Conservation (phyloP, 2,113 vertebrate species). For the Psilopsiagon aymara region DNA sequence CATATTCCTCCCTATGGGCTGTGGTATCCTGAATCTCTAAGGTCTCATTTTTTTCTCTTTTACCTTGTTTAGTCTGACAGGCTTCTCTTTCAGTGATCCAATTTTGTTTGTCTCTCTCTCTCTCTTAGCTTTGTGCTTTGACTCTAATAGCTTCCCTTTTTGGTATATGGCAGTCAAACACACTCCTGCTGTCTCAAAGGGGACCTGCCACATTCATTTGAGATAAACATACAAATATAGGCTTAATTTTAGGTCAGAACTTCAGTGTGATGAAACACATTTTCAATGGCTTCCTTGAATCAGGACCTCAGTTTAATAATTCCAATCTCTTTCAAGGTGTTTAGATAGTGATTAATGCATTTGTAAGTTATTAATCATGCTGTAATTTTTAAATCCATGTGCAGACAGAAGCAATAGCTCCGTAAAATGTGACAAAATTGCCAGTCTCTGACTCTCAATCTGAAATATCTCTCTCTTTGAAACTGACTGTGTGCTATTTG, state of each 20-base stretch:
- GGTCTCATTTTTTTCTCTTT: not conserved
- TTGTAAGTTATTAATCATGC: not conserved
- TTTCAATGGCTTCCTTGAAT: not conserved
- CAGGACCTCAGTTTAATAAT: not conserved
- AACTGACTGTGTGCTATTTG: not conserved
- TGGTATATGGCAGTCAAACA: not conserved
- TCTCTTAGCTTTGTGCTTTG: not conserved
- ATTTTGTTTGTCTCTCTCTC: not conserved
- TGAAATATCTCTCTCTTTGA: not conserved
- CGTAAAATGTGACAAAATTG: not conserved
- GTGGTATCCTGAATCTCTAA: not conserved
- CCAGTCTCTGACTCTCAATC: not conserved
- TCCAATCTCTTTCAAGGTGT: not conserved
- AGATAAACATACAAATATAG: not conserved
- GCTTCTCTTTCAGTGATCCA: not conserved
- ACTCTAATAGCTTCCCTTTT: not conserved
- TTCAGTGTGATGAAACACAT: not conserved
- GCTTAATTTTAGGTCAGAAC: not conserved
- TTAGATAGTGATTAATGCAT: not conserved
- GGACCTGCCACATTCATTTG: not conserved
- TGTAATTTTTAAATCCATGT: not conserved
- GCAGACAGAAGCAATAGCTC: not conserved
- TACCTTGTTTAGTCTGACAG: not conserved
- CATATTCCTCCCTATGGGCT: not conserved
- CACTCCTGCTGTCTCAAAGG: not conserved